These are phyloP conservation scores for Pagrus major DNA, from an alignment of 2,113 vertebrate species.

Conservation along the genomic window DNA sequence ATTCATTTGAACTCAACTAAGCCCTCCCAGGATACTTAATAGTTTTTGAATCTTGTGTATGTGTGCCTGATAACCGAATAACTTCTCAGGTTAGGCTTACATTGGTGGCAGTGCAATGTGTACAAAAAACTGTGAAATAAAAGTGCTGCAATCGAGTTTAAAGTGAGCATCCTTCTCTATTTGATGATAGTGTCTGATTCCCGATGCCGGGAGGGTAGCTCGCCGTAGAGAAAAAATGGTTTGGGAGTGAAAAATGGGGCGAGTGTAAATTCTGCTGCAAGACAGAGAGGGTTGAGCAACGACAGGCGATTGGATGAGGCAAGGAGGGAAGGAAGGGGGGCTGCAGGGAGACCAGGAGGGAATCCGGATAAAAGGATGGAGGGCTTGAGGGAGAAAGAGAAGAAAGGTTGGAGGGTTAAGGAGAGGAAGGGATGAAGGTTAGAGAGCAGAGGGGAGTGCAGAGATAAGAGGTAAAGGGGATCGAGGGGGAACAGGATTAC, in stretches of 20 bases:
- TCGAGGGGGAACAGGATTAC: conserved; percentile 62
- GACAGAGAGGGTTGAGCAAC: conserved; percentile 19
- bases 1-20: neutral
- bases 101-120: neutral
- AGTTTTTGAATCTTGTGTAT: neutral
- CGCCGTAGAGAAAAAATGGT: neutral
- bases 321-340: neutral
- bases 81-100: neutral
- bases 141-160: neutral
- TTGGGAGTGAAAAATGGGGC: conserved; percentile 31
- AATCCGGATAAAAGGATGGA: conserved; percentile 49
- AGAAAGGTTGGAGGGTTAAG: conserved; percentile 31
- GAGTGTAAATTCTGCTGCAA: conserved; percentile 24
- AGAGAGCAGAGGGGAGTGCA: conserved; percentile 40
- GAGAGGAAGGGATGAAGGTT: conserved; percentile 34
- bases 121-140: conserved; percentile 12
- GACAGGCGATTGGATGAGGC: conserved; percentile 12
- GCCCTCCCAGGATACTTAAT: neutral
- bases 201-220: neutral
- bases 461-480: conserved; percentile 56
- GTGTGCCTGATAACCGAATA: neutral
- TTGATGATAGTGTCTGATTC: neutral
- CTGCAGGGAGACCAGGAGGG: conserved; percentile 15
- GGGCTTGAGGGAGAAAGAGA: neutral
- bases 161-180: conserved; percentile 1